Base-by-base conservation (phyloP, 2,113 vertebrate genomes). In the Phodopus roborovskii region DNA sequence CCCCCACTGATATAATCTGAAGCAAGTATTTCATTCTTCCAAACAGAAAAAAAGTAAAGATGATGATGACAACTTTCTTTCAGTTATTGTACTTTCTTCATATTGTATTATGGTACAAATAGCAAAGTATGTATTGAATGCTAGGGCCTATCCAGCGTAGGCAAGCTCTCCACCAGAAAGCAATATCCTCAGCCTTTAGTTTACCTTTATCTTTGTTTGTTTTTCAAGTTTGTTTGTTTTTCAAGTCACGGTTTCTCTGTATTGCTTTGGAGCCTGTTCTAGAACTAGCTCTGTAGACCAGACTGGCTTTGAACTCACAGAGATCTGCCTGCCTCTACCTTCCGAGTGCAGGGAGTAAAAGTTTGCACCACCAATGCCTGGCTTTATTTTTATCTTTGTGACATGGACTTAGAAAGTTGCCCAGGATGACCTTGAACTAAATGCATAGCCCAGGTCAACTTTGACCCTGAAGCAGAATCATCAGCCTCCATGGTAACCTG, bases 21-120 rank as follows among this genome's bases (percentile, higher is more conserved):
- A 13, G 98, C 98, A 13, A 99, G 99, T 68, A 98, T 98, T 66
- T 99, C 99, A n/a, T 99, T 99, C 96, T 98, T 98, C 96, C 77
- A 98, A 98, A 71, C 56, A 24, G 98, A 98, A 96, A n/a, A 93
- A 88, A 28, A 96, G 97, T 0, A 98, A 98, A 2, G 97, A 98
- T 1, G 97, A 90, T 50, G 98, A 98, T 91, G 99, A 56, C 50
- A 50, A 94, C 99, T 98, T 97, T 99, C 98, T 79, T 97, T 97
- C 99, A 48, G 15, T 73, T 56, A 75, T 92, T 99, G 99, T 96
- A 98, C 98, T 96, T 99, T 99, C 97, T 97, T 99, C 42, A 98
- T 99, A 82, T 98, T 99, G 99, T 99, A 98, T 96, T 99, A 99
- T 3, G 84, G 98, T 71, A 99, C 98, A 0, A 99, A 87, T 94